Conservation (phyloP, 2,797 vertebrate genomes). For the Brachyalestes nurse region DNA sequence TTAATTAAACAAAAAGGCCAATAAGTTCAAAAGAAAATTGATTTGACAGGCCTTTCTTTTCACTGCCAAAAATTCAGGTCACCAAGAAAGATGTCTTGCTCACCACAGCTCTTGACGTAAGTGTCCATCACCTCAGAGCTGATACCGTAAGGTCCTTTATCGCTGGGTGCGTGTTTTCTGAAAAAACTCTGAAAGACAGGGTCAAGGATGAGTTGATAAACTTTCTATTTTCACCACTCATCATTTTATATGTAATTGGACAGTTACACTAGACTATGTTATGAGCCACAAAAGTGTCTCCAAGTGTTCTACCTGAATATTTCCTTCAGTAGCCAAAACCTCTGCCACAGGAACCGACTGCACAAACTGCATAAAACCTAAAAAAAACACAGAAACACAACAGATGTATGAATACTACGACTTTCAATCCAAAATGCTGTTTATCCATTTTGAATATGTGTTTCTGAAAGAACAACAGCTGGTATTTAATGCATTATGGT, state of each 20-base stretch:
- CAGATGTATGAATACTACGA: neutral
- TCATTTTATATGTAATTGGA: too few relatives aligned
- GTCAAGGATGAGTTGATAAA: neutral
- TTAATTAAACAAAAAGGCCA: neutral
- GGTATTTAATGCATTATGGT: too few relatives aligned
- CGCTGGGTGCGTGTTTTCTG: constrained; percentile 92
- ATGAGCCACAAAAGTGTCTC: neutral
- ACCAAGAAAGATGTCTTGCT: constrained; percentile 60
- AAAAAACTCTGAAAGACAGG: constrained; percentile 89
- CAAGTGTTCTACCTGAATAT: constrained; percentile 87
- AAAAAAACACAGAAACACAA: neutral
- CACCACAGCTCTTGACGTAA: constrained; percentile 97
- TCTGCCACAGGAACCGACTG: constrained; percentile 98
- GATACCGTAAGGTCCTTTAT: constrained; percentile 95
- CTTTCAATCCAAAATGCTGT: too few relatives aligned
- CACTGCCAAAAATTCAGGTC: neutral
- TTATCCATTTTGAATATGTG: too few relatives aligned
- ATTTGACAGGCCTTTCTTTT: neutral
- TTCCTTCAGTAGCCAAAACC: constrained; percentile 95
- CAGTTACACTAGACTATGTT: too few relatives aligned
- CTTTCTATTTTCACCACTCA: too few relatives aligned
- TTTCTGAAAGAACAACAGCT: too few relatives aligned
- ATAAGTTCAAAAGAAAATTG: neutral
- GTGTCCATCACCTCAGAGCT: constrained; percentile 98
- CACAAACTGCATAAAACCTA: constrained; percentile 99